These are phyloP conservation scores for Cydia splendana DNA, from an alignment of 1,140 invertebrate genomes.

Conservation along the genomic window DNA sequence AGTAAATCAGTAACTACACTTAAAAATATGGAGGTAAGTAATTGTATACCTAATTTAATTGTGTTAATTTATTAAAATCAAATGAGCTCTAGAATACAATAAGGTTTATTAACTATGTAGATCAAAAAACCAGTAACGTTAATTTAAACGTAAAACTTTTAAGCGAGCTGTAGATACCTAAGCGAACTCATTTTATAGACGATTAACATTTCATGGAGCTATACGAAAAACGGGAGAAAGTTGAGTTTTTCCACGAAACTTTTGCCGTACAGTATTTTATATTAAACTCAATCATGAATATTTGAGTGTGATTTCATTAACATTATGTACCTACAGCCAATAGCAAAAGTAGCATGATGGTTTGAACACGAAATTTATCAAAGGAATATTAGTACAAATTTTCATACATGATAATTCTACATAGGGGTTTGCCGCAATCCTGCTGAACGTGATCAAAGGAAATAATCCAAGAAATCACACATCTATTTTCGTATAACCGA, in stretches of 20 bases:
- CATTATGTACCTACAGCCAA: constrained; percentile 3
- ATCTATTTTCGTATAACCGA: too few relatives aligned
- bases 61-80: too few relatives aligned
- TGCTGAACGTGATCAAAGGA: too few relatives aligned
- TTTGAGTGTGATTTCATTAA: constrained; percentile 18
- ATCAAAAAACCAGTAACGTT: background rate
- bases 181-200: constrained; percentile 26
- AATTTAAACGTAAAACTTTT: constrained; percentile 10
- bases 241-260: constrained; percentile 24
- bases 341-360: background rate
- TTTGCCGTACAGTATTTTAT: constrained; percentile 11
- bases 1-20: too few relatives aligned
- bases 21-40: too few relatives aligned
- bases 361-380: background rate
- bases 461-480: too few relatives aligned
- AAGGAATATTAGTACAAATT: background rate
- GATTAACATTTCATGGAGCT: constrained; percentile 18
- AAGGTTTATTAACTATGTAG: too few relatives aligned
- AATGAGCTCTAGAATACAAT: too few relatives aligned
- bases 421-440: too few relatives aligned
- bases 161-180: constrained; percentile 9
- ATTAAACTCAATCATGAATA: constrained; percentile 25
- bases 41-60: too few relatives aligned
- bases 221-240: constrained; percentile 25
- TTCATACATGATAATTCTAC: too few relatives aligned